Evolutionary conservation across 1,140 invertebrate species (phyloP).

Genomic region (Cotesia vestalis): DNA sequence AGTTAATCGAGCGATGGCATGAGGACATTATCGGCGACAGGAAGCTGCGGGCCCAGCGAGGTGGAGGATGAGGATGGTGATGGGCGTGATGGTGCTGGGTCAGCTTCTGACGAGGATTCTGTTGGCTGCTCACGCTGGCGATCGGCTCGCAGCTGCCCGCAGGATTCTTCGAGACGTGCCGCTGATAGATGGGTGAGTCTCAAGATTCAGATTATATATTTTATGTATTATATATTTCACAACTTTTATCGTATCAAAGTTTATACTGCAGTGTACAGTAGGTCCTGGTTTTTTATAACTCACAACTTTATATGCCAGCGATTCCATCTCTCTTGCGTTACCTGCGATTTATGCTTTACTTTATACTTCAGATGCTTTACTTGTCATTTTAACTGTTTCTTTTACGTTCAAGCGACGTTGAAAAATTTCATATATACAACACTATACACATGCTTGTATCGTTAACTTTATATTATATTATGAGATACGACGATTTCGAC

Average conservation of each 20-base stretch:
- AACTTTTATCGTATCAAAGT: not conserved
- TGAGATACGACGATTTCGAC: too few relatives aligned
- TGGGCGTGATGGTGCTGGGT: slow-evolving; percentile 64
- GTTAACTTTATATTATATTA: too few relatives aligned
- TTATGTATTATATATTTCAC: not conserved
- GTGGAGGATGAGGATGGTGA: slow-evolving; percentile 65
- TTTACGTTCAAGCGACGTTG: too few relatives aligned
- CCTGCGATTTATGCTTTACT: too few relatives aligned
- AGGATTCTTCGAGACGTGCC: slow-evolving; percentile 62
- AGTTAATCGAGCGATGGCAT: slow-evolving; percentile 57
- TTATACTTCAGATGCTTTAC: too few relatives aligned
- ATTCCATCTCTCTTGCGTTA: not conserved
- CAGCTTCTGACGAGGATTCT: slow-evolving; percentile 62
- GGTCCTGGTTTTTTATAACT: too few relatives aligned
- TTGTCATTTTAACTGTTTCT: too few relatives aligned
- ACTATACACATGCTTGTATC: too few relatives aligned
- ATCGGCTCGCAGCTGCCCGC: slow-evolving; percentile 61
- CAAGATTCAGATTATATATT: not conserved
- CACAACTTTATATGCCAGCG: too few relatives aligned
- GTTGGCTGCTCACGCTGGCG: slow-evolving; percentile 61
- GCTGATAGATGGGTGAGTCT: slow-evolving; percentile 62
- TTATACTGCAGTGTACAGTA: too few relatives aligned
- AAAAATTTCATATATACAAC: too few relatives aligned
- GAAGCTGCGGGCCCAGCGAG: slow-evolving; percentile 59
- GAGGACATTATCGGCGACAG: slow-evolving; percentile 60